These are phyloP conservation scores for Hippolais icterina DNA, from an alignment of 2,113 vertebrate genomes.

Conservation along the genomic window DNA sequence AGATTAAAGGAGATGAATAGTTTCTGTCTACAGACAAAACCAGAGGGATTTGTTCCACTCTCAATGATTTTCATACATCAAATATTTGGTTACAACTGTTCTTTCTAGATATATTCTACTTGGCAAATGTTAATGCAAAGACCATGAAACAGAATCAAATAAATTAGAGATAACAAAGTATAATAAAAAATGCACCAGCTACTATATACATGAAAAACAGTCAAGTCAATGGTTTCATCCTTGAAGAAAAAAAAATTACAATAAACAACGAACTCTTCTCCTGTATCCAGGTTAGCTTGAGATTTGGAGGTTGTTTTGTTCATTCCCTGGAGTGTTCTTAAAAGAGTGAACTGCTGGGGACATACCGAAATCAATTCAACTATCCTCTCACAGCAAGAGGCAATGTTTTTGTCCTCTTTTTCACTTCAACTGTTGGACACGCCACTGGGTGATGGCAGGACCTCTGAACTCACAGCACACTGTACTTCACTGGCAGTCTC, in stretches of 20 bases:
- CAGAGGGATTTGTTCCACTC: background rate
- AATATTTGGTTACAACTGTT: background rate
- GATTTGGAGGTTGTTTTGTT: background rate
- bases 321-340: background rate
- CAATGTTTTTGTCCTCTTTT: background rate
- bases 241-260: too few species aligned
- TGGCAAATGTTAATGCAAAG: background rate
- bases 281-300: background rate
- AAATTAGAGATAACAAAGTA: background rate
- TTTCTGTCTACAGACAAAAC: background rate
- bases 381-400: background rate
- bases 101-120: background rate
- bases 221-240: background rate
- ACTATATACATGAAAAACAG: background rate
- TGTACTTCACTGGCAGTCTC: background rate
- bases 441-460: background rate
- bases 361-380: background rate
- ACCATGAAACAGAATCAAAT: background rate
- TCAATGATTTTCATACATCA: background rate
- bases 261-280: background rate
- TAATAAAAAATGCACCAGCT: background rate
- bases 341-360: background rate
- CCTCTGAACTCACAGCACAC: background rate
- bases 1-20: background rate
- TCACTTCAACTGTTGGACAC: background rate